Evolutionary conservation across 2,888 invertebrate species (phyloP).

Genomic region (Abrostola triplasia): DNA sequence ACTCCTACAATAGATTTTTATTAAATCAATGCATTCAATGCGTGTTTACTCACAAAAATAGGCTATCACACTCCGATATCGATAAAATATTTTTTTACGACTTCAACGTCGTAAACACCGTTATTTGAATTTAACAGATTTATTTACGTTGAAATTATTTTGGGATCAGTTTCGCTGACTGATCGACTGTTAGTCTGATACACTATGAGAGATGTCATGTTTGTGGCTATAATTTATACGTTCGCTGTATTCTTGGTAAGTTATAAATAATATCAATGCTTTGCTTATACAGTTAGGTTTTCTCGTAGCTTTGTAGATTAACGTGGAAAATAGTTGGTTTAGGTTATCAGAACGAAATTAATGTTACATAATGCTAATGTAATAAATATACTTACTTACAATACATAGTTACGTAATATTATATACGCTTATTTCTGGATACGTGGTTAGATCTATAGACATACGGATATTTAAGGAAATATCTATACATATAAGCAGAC

Average conservation of each 20-base stretch:
- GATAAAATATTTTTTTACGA: constrained; percentile 73
- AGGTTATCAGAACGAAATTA: neutral
- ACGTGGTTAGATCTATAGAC: neutral
- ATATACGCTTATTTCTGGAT: neutral
- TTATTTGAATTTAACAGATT: constrained; percentile 60
- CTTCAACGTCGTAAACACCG: constrained; percentile 69
- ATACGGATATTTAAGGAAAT: no score
- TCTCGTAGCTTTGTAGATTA: neutral
- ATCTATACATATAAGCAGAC: no score
- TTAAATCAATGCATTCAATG: constrained; percentile 35
- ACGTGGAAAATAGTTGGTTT: neutral
- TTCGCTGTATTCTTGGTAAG: constrained; percentile 67
- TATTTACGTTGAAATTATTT: constrained; percentile 66
- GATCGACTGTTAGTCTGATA: constrained; percentile 23
- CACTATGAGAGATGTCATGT: constrained; percentile 59
- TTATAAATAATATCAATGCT: constrained; percentile 12
- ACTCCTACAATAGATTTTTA: constrained; percentile 5
- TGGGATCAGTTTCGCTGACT: constrained; percentile 36
- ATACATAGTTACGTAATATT: neutral
- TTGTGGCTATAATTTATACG: constrained; percentile 54
- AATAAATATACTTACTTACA: neutral
- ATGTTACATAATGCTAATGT: neutral
- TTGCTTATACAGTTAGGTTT: neutral
- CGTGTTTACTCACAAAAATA: constrained; percentile 31
- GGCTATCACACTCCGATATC: constrained; percentile 61